Base-by-base conservation (phyloP, 2,797 vertebrate genomes). In the Brotula barbata region DNA sequence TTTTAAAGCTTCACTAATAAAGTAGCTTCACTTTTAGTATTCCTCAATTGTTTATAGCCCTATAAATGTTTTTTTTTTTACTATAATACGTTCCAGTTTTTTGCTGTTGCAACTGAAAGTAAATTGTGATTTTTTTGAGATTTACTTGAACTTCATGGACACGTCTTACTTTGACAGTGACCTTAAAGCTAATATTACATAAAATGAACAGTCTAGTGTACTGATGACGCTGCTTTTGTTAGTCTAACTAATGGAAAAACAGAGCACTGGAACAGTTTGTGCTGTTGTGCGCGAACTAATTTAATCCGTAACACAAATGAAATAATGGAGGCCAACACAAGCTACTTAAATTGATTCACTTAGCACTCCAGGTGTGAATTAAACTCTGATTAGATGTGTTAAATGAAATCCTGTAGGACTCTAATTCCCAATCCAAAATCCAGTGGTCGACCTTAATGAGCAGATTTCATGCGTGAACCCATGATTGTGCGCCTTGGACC, bases 101-200 rank as follows among this genome's bases (percentile, higher is more conserved):
- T 16, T 23, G 39, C 54, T 23, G 23, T 58, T 20, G 20, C 20
- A 48, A 20, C 33, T 56, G 49, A 52, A 44, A 40, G 13, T 54
- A 40, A 61, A 61, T 34, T 12, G 33, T 16, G 34, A 42, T 58
- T 58, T 15, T 28, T 28, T 28, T 28, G 31, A 50, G 22, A 62
- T 51, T 15, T n/a, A 10, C 53, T 42, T 22, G 43, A 14, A 3
- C n/a, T 41, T 56, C 51, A 56, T 34, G 7, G 52, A 58, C 34
- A 7, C 20, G 8, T 33, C 9, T 6, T 33, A n/a, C 6, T 11
- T 1, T 63, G 44, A 37, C 12, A 9, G 1, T 22, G 14, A 33
- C 31, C 31, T 39, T 3, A 39, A 39, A 39, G 5, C n/a, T 15
- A 47, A 12, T 37, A 33, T 40, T 45, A 39, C 33, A 49, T n/a